These are phyloP conservation scores for Castor canadensis DNA, from an alignment of 2,113 vertebrate species.

Conservation along the genomic window DNA sequence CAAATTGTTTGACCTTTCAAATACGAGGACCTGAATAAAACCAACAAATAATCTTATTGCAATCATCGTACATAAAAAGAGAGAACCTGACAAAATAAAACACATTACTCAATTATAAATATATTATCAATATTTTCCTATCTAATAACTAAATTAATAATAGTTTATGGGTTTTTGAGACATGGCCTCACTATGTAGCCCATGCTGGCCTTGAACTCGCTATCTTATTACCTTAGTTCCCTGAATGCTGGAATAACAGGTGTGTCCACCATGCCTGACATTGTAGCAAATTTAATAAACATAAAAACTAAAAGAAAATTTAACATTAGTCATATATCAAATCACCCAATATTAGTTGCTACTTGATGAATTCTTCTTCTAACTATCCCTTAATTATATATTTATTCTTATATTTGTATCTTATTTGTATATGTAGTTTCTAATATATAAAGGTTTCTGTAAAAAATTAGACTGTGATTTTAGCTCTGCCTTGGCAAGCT, in stretches of 20 bases:
- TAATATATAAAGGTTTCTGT: not conserved
- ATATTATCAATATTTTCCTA: not conserved
- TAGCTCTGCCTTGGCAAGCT: not conserved
- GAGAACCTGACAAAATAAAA: not conserved
- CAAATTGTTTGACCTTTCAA: not conserved
- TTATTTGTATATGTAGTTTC: not conserved
- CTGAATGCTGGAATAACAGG: not conserved
- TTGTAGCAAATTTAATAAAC: not conserved
- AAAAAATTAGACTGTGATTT: not conserved
- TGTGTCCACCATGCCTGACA: no score
- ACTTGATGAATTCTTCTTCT: not conserved
- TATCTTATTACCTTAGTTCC: not conserved
- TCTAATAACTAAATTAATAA: not conserved
- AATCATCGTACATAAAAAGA: not conserved
- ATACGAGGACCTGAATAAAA: not conserved
- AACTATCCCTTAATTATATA: not conserved
- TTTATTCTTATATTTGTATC: not conserved
- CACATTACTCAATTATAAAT: not conserved
- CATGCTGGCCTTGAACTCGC: not conserved
- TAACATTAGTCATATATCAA: not conserved
- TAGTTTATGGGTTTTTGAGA: not conserved
- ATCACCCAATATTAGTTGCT: not conserved
- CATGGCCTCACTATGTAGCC: not conserved
- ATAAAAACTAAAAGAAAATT: not conserved
- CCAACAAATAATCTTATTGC: not conserved